Evolutionary conservation across 2,797 vertebrate genomes (phyloP).

Genomic region (Phataginus tetradactyla): DNA sequence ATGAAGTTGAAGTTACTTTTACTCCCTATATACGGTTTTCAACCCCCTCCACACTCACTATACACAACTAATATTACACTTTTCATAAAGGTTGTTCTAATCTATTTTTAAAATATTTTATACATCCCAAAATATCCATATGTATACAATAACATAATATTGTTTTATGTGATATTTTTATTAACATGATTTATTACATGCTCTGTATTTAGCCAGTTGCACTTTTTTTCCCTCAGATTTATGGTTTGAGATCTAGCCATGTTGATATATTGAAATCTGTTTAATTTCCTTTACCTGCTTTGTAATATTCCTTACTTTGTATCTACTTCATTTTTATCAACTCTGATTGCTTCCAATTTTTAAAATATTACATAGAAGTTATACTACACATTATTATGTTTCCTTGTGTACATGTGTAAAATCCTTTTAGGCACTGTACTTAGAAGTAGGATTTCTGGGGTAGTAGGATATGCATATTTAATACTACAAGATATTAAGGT

Average conservation of each 20-base stretch:
- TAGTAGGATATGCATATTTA: neutral
- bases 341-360: neutral
- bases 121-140: neutral
- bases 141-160: neutral
- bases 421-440: neutral
- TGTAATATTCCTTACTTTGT: neutral
- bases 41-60: neutral
- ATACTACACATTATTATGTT: neutral
- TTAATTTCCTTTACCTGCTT: conserved; percentile 19
- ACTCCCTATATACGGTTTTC: neutral
- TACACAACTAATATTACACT: neutral
- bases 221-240: neutral
- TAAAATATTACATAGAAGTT: neutral
- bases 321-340: neutral
- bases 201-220: neutral
- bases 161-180: neutral
- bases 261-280: neutral
- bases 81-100: neutral
- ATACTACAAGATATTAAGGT: neutral
- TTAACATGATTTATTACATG: neutral
- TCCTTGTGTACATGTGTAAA: neutral
- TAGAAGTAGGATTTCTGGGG: neutral
- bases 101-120: neutral
- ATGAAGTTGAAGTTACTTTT: neutral
- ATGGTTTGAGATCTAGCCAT: neutral